These are phyloP conservation scores for Ectropis crepuscularia DNA, from an alignment of 2,888 invertebrate species.

Conservation along the genomic window DNA sequence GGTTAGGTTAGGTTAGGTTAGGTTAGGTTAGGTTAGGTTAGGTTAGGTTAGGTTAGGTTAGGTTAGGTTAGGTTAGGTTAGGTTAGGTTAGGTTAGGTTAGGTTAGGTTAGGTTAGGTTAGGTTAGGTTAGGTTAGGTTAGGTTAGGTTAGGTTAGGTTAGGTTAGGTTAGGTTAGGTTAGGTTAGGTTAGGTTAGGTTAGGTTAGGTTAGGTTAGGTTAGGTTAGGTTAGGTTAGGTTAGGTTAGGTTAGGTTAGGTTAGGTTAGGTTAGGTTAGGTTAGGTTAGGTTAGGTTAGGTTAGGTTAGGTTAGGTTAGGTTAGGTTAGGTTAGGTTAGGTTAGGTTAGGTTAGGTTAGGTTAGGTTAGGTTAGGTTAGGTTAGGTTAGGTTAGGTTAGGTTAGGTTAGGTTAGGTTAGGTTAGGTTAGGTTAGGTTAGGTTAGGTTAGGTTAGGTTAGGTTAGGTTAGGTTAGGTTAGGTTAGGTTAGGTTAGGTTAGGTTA, in stretches of 20 bases:
- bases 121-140: constrained; percentile 1
- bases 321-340: constrained; percentile 1
- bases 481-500: constrained; percentile 1
- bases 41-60: constrained; percentile 1
- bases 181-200: constrained; percentile 1
- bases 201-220: constrained; percentile 1
- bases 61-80: constrained; percentile 1
- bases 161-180: constrained; percentile 1
- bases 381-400: constrained; percentile 1
- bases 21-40: constrained; percentile 1
- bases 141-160: constrained; percentile 1
- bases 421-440: constrained; percentile 1
- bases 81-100: constrained; percentile 1
- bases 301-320: constrained; percentile 1
- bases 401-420: constrained; percentile 1
- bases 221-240: constrained; percentile 1
- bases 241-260: constrained; percentile 1
- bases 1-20: constrained; percentile 1
- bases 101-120: constrained; percentile 1
- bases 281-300: constrained; percentile 1
- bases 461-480: constrained; percentile 1
- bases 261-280: constrained; percentile 1
- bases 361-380: constrained; percentile 1
- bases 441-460: constrained; percentile 1
- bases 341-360: constrained; percentile 1